Percentiles rank a stretch among this genome's conserved stretches.
These are phyloP conservation scores for Pseudoatta argentina DNA, from an alignment of 1,140 invertebrate species.

Conservation along the genomic window DNA sequence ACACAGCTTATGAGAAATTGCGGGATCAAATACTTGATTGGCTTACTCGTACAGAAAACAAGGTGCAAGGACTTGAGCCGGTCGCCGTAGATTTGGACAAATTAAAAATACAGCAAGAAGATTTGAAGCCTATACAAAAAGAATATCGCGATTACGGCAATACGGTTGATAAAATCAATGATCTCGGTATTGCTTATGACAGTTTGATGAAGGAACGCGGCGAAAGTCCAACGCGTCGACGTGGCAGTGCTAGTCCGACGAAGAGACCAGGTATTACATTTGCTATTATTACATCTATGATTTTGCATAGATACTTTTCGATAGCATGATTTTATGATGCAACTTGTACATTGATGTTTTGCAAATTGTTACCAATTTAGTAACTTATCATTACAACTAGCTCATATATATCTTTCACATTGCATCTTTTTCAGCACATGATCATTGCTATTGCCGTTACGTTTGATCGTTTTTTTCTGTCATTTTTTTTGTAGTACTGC, in stretches of 20 bases:
- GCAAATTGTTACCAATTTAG: background rate
- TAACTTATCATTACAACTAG: conserved; percentile 33
- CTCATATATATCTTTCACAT: conserved; percentile 60
- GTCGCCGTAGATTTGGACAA: conserved; percentile 95
- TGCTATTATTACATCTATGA: conserved; percentile 73
- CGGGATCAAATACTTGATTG: conserved; percentile 94
- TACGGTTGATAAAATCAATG: conserved; percentile 97
- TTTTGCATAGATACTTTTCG: conserved; percentile 27
- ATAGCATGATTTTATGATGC: conserved; percentile 26
- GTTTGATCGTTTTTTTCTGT: conserved; percentile 74
- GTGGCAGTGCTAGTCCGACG: conserved; percentile 90
- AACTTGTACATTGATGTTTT: background rate
- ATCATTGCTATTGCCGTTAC: conserved; percentile 64
- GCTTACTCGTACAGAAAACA: conserved; percentile 93
- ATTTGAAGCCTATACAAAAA: conserved; percentile 95
- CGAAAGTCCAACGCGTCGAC: conserved; percentile 91
- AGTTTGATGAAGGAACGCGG: conserved; percentile 91
- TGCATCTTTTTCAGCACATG: conserved; percentile 76
- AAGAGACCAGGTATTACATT: conserved; percentile 89
- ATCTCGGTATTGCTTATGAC: conserved; percentile 95
- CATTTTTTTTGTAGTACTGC: conserved; percentile 88
- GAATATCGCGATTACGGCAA: conserved; percentile 95
- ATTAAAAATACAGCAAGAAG: conserved; percentile 93
- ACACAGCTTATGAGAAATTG: conserved; percentile 94
- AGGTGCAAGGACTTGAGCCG: conserved; percentile 90